Conservation (phyloP, 2,888 invertebrate genomes). For the Agrochola lychnidis region DNA sequence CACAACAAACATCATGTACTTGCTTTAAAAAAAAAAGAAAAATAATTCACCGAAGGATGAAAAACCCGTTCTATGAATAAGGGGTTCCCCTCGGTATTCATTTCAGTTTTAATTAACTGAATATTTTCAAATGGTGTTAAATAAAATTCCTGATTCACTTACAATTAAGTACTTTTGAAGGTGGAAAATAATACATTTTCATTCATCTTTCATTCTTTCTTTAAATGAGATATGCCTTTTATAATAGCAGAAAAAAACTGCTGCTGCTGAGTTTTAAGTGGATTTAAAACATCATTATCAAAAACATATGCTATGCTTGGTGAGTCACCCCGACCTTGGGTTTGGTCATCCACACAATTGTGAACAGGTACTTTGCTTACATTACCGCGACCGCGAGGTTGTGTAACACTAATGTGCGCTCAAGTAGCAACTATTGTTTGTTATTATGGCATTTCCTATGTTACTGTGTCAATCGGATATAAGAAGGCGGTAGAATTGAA, state of each 20-base stretch:
- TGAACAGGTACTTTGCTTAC: conserved; percentile 54
- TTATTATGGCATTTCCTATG: conserved; percentile 44
- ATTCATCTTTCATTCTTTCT: background rate
- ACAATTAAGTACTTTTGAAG: background rate
- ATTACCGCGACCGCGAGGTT: conserved; percentile 49
- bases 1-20: background rate
- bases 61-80: conserved; percentile 11
- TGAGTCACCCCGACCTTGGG: conserved; percentile 68
- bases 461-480: conserved; percentile 27
- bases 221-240: background rate
- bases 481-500: conserved; percentile 15
- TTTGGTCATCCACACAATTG: conserved; percentile 66
- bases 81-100: conserved; percentile 8
- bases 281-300: conserved; percentile 35
- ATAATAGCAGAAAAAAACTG: background rate
- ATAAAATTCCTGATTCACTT: background rate
- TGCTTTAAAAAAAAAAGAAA: background rate
- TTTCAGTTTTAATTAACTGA: background rate
- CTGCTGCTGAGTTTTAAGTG: background rate
- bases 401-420: conserved; percentile 60
- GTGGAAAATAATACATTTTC: background rate
- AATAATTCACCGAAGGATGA: background rate
- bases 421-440: conserved; percentile 54
- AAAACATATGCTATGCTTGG: conserved; percentile 19
- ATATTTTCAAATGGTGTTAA: background rate